Evolutionary conservation across 2,113 vertebrate genomes (phyloP).

Genomic region (Dipodomys spectabilis): DNA sequence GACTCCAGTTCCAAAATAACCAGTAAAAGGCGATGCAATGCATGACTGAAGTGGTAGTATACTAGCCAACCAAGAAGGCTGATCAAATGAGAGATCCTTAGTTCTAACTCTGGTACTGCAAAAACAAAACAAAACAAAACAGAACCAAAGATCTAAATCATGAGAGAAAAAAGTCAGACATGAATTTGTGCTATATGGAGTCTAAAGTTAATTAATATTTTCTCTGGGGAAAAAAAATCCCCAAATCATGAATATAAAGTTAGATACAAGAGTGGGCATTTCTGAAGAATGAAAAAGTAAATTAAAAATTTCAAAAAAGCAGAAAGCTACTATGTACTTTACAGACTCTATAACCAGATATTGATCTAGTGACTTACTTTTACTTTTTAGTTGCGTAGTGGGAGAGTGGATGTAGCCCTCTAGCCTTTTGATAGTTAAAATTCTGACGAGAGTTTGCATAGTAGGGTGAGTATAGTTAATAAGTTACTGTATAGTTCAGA

Average conservation of each 20-base stretch:
- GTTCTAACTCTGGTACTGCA: too few species aligned
- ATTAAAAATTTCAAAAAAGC: neutral
- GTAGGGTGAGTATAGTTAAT: neutral
- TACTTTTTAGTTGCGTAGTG: neutral
- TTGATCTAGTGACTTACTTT: constrained; percentile 40
- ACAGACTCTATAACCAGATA: neutral
- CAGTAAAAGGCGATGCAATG: too few species aligned
- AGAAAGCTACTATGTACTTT: neutral
- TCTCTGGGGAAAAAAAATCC: constrained; percentile 16
- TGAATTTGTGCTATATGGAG: neutral
- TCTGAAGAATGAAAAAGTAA: constrained; percentile 45
- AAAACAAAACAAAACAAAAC: too few species aligned
- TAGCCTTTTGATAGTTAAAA: neutral
- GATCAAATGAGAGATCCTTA: too few species aligned
- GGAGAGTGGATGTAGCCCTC: neutral
- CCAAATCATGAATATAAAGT: neutral
- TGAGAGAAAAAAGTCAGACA: neutral
- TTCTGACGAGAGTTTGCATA: neutral
- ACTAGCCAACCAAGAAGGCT: too few species aligned
- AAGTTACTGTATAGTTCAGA: neutral
- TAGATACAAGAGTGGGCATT: neutral
- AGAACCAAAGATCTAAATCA: too few species aligned
- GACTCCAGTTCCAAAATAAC: too few species aligned
- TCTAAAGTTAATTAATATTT: neutral
- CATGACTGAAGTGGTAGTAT: too few species aligned